These are phyloP conservation scores for Polydrusus tereticollis DNA, from an alignment of 2,888 invertebrate species.

Conservation along the genomic window DNA sequence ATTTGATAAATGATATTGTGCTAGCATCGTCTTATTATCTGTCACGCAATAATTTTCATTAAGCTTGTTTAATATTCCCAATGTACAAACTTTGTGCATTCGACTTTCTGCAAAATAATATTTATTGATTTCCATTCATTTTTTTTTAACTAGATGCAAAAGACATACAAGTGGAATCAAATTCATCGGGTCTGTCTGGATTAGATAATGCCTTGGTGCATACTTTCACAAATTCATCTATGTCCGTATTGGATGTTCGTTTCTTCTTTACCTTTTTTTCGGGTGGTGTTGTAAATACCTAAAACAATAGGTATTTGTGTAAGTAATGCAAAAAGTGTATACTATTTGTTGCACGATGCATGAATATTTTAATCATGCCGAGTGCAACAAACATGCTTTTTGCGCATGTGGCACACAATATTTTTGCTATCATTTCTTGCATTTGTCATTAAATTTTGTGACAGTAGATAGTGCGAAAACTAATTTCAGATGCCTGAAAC, in stretches of 20 bases:
- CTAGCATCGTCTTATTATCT: not conserved
- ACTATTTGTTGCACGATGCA: not conserved
- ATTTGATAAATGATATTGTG: not conserved
- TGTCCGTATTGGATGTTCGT: constrained; percentile 32
- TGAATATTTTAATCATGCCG: no score
- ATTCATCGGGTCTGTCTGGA: constrained; percentile 20
- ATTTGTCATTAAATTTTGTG: no score
- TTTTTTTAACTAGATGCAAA: constrained; percentile 32
- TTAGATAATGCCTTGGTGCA: constrained; percentile 19
- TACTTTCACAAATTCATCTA: constrained; percentile 34
- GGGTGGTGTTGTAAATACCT: constrained; percentile 35
- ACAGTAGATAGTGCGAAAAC: no score
- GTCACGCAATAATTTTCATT: constrained; percentile 24
- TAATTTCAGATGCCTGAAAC: constrained; percentile 12
- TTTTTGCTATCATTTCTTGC: no score
- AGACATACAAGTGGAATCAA: constrained; percentile 28
- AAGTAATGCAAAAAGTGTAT: constrained; percentile 27
- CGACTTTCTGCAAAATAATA: constrained; percentile 35
- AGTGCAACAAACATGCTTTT: no score
- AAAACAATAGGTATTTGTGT: constrained; percentile 19
- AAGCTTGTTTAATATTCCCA: constrained; percentile 33
- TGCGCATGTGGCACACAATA: no score
- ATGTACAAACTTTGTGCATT: constrained; percentile 35
- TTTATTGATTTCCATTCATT: constrained; percentile 32
- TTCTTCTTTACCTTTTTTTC: constrained; percentile 27